Evolutionary conservation across 2,888 invertebrate genomes (phyloP).

Genomic region (Cryptocephalus primarius): DNA sequence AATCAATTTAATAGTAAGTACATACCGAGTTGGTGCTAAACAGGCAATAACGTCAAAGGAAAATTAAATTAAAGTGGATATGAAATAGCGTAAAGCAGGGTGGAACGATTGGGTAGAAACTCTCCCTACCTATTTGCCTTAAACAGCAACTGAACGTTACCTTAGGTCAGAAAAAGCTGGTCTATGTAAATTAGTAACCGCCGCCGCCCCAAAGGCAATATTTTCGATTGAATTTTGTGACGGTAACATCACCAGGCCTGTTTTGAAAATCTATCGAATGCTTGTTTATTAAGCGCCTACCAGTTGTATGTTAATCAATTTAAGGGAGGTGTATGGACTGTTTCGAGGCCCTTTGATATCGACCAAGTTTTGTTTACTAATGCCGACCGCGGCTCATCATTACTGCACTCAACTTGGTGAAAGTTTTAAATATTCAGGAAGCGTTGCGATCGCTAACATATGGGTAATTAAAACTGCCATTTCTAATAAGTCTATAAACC

Average conservation of each 20-base stretch:
- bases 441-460: constrained; percentile 27
- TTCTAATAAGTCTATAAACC: constrained; percentile 9
- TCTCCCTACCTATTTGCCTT: no score
- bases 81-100: no score
- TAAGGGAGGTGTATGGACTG: constrained; percentile 14
- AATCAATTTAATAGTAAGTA: no score
- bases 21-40: no score
- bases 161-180: no score
- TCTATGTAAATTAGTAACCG: no score
- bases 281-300: constrained; percentile 13
- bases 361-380: constrained; percentile 21
- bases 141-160: no score
- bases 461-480: constrained; percentile 28
- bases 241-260: background rate
- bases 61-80: no score
- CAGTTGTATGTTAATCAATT: constrained; percentile 27
- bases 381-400: constrained; percentile 13
- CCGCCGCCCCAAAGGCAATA: no score
- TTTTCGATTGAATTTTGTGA: no score
- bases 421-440: constrained; percentile 33
- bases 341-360: constrained; percentile 28
- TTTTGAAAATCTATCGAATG: constrained; percentile 22
- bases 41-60: no score
- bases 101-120: no score
- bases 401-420: constrained; percentile 22